Evolutionary conservation across 1,140 invertebrate species (phyloP).

Genomic region (Lethrus apterus): DNA sequence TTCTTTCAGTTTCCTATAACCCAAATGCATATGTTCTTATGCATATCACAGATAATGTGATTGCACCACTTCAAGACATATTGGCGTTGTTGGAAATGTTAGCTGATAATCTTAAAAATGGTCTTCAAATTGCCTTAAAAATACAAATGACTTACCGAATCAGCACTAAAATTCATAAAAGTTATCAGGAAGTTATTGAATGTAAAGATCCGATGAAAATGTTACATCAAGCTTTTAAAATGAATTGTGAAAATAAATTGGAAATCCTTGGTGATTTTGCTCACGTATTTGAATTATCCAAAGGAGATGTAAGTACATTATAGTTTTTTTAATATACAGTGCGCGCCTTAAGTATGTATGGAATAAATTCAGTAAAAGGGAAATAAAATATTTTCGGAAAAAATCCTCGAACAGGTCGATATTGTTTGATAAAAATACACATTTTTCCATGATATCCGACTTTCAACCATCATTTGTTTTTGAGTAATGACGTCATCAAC

Average conservation of each 20-base stretch:
- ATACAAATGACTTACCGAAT: constrained; percentile 50
- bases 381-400: too few relatives aligned
- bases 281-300: constrained; percentile 31
- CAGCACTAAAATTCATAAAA: constrained; percentile 46
- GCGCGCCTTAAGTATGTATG: too few relatives aligned
- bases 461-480: too few relatives aligned
- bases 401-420: too few relatives aligned
- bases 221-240: constrained; percentile 47
- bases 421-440: too few relatives aligned
- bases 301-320: constrained; percentile 32
- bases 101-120: constrained; percentile 42
- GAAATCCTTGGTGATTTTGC: constrained; percentile 48
- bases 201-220: constrained; percentile 45
- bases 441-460: background rate
- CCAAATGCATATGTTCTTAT: constrained; percentile 6
- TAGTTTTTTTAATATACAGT: constrained; percentile 13
- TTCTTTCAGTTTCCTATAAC: constrained; percentile 4
- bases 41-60: constrained; percentile 17
- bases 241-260: constrained; percentile 47
- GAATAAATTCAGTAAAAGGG: too few relatives aligned
- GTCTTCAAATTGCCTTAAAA: constrained; percentile 45
- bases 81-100: constrained; percentile 29
- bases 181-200: constrained; percentile 47
- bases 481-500: too few relatives aligned
- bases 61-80: constrained; percentile 28